Conservation (phyloP, 2,797 vertebrate genomes). For the Rhinichthys osculus region DNA sequence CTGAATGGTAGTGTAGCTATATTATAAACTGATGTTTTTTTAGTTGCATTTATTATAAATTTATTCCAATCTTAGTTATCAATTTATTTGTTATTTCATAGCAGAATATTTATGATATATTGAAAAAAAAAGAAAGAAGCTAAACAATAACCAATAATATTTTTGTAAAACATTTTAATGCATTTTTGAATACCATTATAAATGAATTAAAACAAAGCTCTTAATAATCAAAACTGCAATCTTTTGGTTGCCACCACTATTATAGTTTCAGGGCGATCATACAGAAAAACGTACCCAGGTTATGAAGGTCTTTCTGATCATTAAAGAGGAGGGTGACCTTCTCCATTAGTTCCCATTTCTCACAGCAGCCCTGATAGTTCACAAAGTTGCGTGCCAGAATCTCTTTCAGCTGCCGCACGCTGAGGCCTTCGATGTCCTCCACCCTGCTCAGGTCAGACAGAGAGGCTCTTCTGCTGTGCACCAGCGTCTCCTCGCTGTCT, state of each 20-base stretch:
- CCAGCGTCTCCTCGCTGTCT: conserved; percentile 81
- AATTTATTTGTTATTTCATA: not conserved
- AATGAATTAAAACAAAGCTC: not conserved
- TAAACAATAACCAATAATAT: not conserved
- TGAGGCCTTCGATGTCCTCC: conserved; percentile 83
- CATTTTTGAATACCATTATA: not conserved
- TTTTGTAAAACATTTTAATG: not conserved
- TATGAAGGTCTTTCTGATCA: conserved; percentile 84
- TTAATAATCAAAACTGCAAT: not conserved
- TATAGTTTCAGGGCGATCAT: not conserved
- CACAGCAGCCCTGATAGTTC: conserved; percentile 90
- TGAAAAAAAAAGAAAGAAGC: not conserved
- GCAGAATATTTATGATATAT: not conserved
- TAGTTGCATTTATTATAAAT: not conserved
- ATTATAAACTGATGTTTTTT: not conserved
- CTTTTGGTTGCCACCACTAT: not conserved
- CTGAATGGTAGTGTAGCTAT: not conserved
- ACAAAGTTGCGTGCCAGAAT: conserved; percentile 89
- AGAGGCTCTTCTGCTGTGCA: conserved; percentile 83
- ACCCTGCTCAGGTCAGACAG: conserved; percentile 82
- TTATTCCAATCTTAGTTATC: not conserved
- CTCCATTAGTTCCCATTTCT: conserved; percentile 91
- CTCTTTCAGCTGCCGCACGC: conserved; percentile 87
- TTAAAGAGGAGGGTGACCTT: conserved; percentile 85
- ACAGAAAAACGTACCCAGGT: conserved; percentile 72